Base-by-base conservation (phyloP, 92 coral and sea anemone species). In the Porites lobata region DNA sequence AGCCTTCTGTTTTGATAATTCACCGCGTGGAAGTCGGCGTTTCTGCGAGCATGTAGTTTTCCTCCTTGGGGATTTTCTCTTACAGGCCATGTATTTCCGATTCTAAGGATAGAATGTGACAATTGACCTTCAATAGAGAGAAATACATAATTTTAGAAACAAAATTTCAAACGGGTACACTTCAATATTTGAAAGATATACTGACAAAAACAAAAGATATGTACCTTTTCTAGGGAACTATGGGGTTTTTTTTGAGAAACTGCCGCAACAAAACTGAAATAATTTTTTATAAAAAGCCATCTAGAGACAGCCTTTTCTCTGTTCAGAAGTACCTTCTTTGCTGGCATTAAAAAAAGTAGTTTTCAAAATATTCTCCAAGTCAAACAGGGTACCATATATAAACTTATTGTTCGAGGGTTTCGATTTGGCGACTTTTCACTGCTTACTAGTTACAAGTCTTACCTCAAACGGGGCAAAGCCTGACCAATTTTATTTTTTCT, bases 1-100 rank as follows among this genome's bases (percentile, higher is more conserved):
- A 72, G 91, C 93, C 75, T 91, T 75, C 29, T 92, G 82, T 77
- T 81, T 82, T 53, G 87, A 89, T n/a, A 90, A 86, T 63, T 92
- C 58, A 53, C 58, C 3, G 58, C 3, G 58, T 20, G 95, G 92
- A 76, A 92, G 78, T 65, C 90, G 82, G 7, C 69, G 52, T 72
- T 88, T 91, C 86, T 69, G 85, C 57, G 92, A 87, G 50, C 69
- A 81, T 69, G 47, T 24, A 4, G 50, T 65, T 2, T 68, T 51
- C 54, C 87, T 69, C 81, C 88, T 82, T 69, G 76, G 67, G 77
- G 92, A 69, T 77, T 89, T 84, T n/a, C 52, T 76, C 85, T 86
- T 86, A 66, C 89, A 38, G 22, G 85, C 89, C 89, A 65, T 52
- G 78, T 56, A 62, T 73, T n/a, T 67, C 59, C 53, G 9, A 43